A percentile compares a stretch with the other conserved stretches of the same genome.
These are phyloP conservation scores for Apteryx mantelli DNA, from an alignment of 2,113 vertebrate species.

Conservation along the genomic window DNA sequence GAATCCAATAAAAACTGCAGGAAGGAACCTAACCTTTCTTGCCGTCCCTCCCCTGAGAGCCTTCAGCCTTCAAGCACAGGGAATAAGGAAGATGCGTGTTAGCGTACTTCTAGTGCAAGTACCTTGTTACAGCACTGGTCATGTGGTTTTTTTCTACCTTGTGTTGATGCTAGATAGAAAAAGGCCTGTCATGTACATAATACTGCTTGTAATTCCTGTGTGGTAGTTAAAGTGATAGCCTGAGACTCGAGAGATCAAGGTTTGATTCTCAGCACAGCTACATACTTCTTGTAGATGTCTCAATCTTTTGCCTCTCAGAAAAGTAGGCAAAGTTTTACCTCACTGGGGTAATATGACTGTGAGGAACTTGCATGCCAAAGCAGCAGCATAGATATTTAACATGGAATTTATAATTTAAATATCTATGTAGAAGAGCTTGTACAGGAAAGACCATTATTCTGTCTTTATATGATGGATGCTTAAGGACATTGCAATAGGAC, in stretches of 20 bases:
- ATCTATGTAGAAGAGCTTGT: not conserved
- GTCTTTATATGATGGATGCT: not conserved
- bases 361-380: not conserved
- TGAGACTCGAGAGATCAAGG: not conserved
- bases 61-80: not conserved
- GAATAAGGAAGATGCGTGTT: too few relatives aligned
- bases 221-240: not conserved
- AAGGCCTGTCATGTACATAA: rapidly evolving
- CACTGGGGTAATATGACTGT: not conserved
- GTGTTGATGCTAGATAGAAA: not conserved
- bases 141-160: not conserved
- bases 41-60: not conserved
- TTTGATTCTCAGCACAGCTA: not conserved
- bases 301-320: not conserved
- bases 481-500: not conserved
- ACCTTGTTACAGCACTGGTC: not conserved
- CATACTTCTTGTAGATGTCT: not conserved
- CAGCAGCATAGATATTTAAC: not conserved
- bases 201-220: not conserved
- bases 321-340: not conserved
- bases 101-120: not conserved
- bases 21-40: not conserved
- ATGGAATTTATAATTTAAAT: not conserved
- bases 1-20: not conserved
- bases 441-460: not conserved